Conservation (phyloP, 2,113 vertebrate genomes). For the Ceyx cyanopectus region DNA sequence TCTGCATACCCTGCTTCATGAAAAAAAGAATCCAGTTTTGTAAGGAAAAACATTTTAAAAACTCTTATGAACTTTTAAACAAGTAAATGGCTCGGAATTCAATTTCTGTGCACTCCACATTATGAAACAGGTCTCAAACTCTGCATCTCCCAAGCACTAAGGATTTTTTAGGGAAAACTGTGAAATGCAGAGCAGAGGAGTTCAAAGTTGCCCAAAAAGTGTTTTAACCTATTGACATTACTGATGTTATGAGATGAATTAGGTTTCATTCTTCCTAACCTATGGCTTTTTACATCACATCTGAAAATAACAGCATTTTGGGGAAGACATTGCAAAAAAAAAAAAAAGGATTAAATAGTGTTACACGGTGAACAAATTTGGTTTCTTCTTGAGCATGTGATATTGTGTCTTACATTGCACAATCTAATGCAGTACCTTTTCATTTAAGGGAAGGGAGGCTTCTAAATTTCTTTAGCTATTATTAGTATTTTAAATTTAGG, state of each 20-base stretch:
- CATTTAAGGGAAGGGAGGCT: neutral
- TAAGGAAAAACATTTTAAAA: neutral
- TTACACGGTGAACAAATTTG: neutral
- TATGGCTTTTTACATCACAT: neutral
- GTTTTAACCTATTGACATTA: neutral
- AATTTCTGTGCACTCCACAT: neutral
- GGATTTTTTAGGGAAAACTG: neutral
- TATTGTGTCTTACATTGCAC: neutral
- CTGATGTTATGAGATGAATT: neutral
- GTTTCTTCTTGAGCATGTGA: neutral
- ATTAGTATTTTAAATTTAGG: neutral
- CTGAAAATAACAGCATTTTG: neutral
- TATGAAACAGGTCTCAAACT: neutral
- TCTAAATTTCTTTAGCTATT: neutral
- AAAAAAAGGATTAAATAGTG: neutral
- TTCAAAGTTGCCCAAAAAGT: neutral
- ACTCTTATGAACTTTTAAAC: neutral
- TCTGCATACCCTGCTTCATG: neutral
- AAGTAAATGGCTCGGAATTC: neutral
- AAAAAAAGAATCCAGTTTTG: neutral
- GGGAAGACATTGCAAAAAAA: neutral
- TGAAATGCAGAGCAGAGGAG: neutral
- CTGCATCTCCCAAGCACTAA: neutral
- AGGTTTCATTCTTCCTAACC: neutral
- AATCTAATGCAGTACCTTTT: neutral